Percentiles rank a stretch among this genome's conserved stretches.
phyloP scores from a whole-genome alignment of 2,888 invertebrate genomes.

The Heteromurus nitidus region DNA sequence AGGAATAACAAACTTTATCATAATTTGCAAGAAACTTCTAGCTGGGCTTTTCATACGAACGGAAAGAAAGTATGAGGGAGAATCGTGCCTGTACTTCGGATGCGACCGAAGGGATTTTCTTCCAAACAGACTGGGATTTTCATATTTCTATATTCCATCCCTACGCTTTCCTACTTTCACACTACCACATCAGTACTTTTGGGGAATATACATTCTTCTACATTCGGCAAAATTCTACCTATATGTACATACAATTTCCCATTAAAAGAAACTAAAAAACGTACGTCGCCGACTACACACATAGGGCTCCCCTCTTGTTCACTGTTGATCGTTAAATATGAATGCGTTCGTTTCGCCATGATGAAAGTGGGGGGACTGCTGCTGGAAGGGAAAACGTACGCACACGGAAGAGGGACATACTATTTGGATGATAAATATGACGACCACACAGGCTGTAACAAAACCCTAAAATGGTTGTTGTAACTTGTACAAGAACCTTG shows the following conservation, averaged over 20 bases:
- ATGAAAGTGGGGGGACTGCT: background rate
- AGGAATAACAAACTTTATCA: conserved; percentile 7
- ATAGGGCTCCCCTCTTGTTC: too few species aligned
- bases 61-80: background rate
- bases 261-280: too few species aligned
- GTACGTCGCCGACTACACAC: too few species aligned
- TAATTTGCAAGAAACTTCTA: conserved; percentile 1
- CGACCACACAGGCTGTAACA: conserved; percentile 43
- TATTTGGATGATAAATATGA: conserved; percentile 12
- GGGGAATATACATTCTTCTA: too few species aligned
- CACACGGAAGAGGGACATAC: background rate
- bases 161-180: background rate
- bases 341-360: background rate
- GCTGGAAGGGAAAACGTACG: background rate
- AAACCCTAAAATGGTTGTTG: conserved; percentile 12
- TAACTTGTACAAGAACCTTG: background rate
- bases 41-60: background rate
- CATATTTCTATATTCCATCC: background rate
- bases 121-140: background rate
- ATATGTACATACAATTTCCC: too few species aligned
- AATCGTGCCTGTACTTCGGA: conserved; percentile 16
- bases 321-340: background rate
- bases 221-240: too few species aligned
- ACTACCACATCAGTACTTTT: background rate
- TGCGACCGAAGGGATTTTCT: conserved; percentile 44